Evolutionary conservation across 2,113 vertebrate species (phyloP), one percentile per base, ranked within the genome.

Genomic region (Myiozetetes cayanensis): DNA sequence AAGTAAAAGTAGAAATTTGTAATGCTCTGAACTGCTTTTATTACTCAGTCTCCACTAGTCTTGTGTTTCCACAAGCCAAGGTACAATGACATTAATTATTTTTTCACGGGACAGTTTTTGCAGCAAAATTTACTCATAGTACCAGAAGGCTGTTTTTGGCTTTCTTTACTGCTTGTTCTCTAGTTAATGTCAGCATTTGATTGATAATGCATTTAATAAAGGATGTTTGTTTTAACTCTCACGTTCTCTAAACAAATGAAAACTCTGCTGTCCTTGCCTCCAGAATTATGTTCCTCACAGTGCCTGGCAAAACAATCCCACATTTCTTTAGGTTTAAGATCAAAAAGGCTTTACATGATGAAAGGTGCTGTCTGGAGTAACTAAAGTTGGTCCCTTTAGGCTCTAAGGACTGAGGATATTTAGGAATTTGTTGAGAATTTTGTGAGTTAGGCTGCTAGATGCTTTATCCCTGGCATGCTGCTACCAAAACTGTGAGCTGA

Each of bases 401-500:
- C n/a, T 41, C 47, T 5, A 6, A 14, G 25, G 33, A 27, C 33
- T 68, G 35, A 31, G 28, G 16, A 7, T 20, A 2, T 30, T 39
- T n/a, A 4, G 23, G 37, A 39, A 2, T 28, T 20, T 66, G 5
- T 12, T 23, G 59, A 22, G 39, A 8, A 25, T 53, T 52, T 70
- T 4, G 37, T 50, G 33, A 16, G 17, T 52, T 46, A 24, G 17
- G 6, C 37, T 52, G n/a, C 49, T 67, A 24, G 35, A 3, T 74
- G 62, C 13, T 39, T 86, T 35, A 8, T 65, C 44, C 11, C 39
- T 59, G 49, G 1, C 5, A 0, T 19, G 7, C 33, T 66, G 65
- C 37, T 35, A 0, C 46, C 82, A 3, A 31, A 39, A 10, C 3
- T 10, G 12, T 1, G 10, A 46, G 8, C 0, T 56, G 58, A 24